Conservation (phyloP, 2,113 vertebrate species). For the Gymnogyps californianus region DNA sequence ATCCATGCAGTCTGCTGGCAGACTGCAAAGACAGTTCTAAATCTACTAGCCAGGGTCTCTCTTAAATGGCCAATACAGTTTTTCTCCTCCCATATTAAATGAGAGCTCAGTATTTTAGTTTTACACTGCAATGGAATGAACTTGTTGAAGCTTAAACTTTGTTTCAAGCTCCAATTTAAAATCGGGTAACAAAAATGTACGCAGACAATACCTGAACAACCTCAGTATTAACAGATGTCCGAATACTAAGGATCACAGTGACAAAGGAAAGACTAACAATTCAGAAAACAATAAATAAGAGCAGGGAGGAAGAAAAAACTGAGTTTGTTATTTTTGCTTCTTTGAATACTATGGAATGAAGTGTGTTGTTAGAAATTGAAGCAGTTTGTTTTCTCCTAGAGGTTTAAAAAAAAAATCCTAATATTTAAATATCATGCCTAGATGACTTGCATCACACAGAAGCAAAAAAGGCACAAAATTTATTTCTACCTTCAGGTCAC, state of each 20-base stretch:
- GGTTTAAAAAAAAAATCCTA: neutral
- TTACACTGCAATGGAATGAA: neutral
- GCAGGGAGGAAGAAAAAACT: neutral
- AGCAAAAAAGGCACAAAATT: neutral
- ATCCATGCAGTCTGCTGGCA: neutral
- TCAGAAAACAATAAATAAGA: neutral
- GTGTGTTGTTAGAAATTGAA: neutral
- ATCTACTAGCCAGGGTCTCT: neutral
- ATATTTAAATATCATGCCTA: neutral
- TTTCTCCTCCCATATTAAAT: neutral
- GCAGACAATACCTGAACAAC: neutral
- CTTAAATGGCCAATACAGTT: neutral
- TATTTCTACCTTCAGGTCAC: neutral
- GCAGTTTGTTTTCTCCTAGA: neutral
- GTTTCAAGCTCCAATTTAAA: neutral
- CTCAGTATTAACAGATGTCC: neutral
- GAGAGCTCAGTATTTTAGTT: neutral
- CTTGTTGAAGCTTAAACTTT: neutral
- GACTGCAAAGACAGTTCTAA: neutral
- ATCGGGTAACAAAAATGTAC: neutral
- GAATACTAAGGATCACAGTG: rapidly evolving
- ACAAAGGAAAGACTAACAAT: neutral
- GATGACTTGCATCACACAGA: neutral
- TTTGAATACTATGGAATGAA: neutral
- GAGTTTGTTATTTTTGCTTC: neutral